Conservation (phyloP, 2,888 invertebrate genomes). For the Nematopogon swammerdamellus region DNA sequence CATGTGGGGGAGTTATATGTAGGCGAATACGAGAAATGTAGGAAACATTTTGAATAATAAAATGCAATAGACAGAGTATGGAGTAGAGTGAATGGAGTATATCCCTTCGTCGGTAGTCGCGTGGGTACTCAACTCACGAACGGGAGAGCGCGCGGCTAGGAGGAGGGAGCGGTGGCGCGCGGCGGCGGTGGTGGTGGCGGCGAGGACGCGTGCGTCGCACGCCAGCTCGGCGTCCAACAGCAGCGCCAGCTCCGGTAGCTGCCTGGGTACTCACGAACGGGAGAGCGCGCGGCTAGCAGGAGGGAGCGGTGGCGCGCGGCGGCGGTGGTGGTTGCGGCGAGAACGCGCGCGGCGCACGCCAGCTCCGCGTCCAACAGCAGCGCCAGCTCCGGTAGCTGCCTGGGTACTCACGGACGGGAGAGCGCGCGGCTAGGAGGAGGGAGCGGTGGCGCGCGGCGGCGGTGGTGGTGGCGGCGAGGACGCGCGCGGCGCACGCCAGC, state of each 20-base stretch:
- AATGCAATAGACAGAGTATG: no score
- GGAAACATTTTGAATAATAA: no score
- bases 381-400: slow-evolving; percentile 48
- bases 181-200: slow-evolving; percentile 76
- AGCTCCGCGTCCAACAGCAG: slow-evolving; percentile 56
- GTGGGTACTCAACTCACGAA: no score
- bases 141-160: slow-evolving; percentile 56
- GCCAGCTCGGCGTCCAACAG: slow-evolving; percentile 57
- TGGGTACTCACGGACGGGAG: slow-evolving; percentile 58
- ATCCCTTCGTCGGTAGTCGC: no score
- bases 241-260: slow-evolving; percentile 48
- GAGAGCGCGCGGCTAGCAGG: slow-evolving; percentile 69
- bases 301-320: no score
- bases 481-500: slow-evolving; percentile 46
- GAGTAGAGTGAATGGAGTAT: no score
- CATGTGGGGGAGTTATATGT: no score
- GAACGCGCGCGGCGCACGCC: slow-evolving; percentile 50
- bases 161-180: slow-evolving; percentile 64
- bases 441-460: slow-evolving; percentile 67
- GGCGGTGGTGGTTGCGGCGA: slow-evolving; percentile 79
- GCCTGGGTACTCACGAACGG: no score
- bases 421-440: slow-evolving; percentile 56
- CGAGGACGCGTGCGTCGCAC: slow-evolving; percentile 56
- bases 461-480: slow-evolving; percentile 76
- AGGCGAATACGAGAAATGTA: no score